These are phyloP conservation scores for Iselma pallidipennis DNA, from an alignment of 2,888 invertebrate species.

Conservation along the genomic window DNA sequence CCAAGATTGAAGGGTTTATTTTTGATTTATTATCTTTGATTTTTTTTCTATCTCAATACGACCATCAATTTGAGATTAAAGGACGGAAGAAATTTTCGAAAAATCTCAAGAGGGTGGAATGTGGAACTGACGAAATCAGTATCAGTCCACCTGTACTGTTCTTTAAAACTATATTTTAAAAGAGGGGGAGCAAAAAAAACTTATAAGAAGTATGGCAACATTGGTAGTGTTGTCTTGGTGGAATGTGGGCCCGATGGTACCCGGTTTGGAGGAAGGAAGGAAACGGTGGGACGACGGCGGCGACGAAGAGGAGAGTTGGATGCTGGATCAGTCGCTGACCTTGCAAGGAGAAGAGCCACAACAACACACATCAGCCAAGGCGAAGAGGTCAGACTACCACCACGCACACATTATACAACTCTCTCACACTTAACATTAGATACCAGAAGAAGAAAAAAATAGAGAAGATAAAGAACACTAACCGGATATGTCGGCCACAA, in stretches of 20 bases:
- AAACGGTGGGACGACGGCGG: slow-evolving; percentile 44
- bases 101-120: background rate
- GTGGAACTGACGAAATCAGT: slow-evolving; percentile 1
- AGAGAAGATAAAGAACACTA: background rate
- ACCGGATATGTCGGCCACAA: background rate
- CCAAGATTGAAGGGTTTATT: background rate
- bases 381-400: slow-evolving; percentile 40
- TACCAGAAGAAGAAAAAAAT: too few relatives aligned
- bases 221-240: slow-evolving; percentile 32
- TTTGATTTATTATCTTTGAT: background rate
- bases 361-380: too few relatives aligned
- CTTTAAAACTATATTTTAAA: background rate
- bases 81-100: background rate
- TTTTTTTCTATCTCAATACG: background rate
- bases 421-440: background rate
- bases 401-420: background rate
- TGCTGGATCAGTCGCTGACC: slow-evolving; percentile 55
- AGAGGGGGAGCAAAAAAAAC: background rate
- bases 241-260: slow-evolving; percentile 44
- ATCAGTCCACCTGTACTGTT: background rate
- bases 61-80: background rate
- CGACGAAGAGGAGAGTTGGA: slow-evolving; percentile 25
- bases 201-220: slow-evolving; percentile 38
- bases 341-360: slow-evolving; percentile 55
- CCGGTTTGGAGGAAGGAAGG: slow-evolving; percentile 51